These are phyloP conservation scores for Thereva unica DNA, from an alignment of 2,888 invertebrate species.

Conservation along the genomic window DNA sequence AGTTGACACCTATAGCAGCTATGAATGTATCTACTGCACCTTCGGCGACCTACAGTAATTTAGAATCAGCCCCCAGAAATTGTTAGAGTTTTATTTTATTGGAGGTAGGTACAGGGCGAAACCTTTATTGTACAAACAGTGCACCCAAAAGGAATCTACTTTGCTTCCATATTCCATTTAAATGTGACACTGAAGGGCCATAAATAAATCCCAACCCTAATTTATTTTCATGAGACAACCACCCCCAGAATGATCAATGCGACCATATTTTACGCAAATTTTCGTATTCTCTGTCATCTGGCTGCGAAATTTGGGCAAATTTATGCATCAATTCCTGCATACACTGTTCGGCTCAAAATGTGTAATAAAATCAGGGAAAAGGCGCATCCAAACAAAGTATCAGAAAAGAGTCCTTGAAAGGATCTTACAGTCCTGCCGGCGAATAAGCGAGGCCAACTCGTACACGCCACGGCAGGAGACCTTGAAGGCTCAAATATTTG, in stretches of 20 bases:
- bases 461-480: too few relatives aligned
- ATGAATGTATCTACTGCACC: too few relatives aligned
- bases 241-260: slow-evolving; percentile 30
- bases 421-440: neutral
- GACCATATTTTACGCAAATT: slow-evolving; percentile 31
- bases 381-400: slow-evolving; percentile 4
- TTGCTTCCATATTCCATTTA: slow-evolving; percentile 15
- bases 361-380: slow-evolving; percentile 11
- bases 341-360: slow-evolving; percentile 9
- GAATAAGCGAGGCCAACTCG: too few relatives aligned
- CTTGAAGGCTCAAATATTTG: too few relatives aligned
- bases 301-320: slow-evolving; percentile 24
- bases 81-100: too few relatives aligned
- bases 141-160: neutral
- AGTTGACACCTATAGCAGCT: too few relatives aligned
- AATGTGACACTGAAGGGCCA: slow-evolving; percentile 25
- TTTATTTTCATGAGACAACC: slow-evolving; percentile 34
- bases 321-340: slow-evolving; percentile 26
- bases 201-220: slow-evolving; percentile 32
- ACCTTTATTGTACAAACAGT: too few relatives aligned
- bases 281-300: slow-evolving; percentile 20
- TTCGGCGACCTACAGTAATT: too few relatives aligned
- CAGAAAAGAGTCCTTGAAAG: slow-evolving; percentile 1
- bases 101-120: too few relatives aligned
- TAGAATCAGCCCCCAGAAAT: too few relatives aligned